Evolutionary conservation across 2,113 vertebrate genomes (phyloP).

Genomic region (Centropristis striata): DNA sequence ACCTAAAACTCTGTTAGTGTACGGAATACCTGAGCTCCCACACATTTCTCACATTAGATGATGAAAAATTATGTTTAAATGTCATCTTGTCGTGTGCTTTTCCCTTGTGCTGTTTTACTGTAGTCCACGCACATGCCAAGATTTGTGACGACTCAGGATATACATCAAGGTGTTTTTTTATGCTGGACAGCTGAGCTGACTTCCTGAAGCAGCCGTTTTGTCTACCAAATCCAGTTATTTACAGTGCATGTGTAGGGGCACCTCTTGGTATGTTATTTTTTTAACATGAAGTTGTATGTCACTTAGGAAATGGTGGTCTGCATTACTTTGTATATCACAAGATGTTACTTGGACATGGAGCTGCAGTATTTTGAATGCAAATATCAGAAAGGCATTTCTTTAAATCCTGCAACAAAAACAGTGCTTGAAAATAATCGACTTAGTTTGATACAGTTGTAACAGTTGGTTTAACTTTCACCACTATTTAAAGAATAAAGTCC

Average conservation of each 20-base stretch:
- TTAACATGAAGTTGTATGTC: conserved; percentile 53
- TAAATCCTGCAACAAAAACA: conserved; percentile 10
- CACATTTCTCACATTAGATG: conserved; percentile 14
- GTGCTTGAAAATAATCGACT: conserved; percentile 19
- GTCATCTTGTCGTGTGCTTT: conserved; percentile 21
- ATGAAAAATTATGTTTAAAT: conserved; percentile 11
- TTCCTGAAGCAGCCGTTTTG: conserved; percentile 54
- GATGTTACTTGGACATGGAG: conserved; percentile 23
- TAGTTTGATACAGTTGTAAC: conserved; percentile 37
- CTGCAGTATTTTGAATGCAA: conserved; percentile 46
- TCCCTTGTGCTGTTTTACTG: conserved; percentile 36
- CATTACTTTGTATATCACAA: conserved; percentile 46
- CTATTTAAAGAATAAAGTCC: conserved; percentile 54
- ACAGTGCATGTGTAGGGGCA: conserved; percentile 54
- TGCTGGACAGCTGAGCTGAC: conserved; percentile 50
- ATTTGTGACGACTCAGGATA: conserved; percentile 78
- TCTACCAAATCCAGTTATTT: conserved; percentile 46
- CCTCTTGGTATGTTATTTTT: conserved; percentile 45
- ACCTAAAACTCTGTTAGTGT: not conserved
- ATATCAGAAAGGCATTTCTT: conserved; percentile 28
- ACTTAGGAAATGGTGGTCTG: conserved; percentile 21
- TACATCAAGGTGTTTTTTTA: conserved; percentile 64
- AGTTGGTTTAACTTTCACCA: conserved; percentile 54
- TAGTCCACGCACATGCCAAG: conserved; percentile 58
- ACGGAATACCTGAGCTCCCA: conserved; percentile 17